phyloP scores from a whole-genome alignment of 1,140 invertebrate species.

The Zaprionus lachaisei region DNA sequence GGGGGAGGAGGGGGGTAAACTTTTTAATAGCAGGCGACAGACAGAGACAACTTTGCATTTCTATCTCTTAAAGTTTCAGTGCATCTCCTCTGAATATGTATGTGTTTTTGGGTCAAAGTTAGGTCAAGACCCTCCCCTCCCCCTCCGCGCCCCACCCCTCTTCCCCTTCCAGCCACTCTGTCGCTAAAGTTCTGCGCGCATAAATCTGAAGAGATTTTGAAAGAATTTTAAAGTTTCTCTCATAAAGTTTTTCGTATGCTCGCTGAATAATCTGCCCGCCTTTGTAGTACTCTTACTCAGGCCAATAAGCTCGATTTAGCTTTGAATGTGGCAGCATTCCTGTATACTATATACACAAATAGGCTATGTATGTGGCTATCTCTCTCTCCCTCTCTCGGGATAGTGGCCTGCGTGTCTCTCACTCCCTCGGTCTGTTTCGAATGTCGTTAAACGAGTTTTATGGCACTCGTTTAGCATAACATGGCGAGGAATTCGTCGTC shows the following conservation, averaged over 20 bases:
- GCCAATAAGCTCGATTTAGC: conserved; percentile 6
- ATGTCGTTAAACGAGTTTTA: conserved; percentile 1
- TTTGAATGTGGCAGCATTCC: background rate
- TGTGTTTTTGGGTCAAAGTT: conserved; percentile 4
- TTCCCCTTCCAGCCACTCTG: background rate
- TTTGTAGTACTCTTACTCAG: background rate
- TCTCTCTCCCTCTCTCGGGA: background rate
- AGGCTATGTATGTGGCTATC: background rate
- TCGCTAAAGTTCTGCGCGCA: conserved; percentile 1
- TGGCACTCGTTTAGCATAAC: conserved; percentile 5
- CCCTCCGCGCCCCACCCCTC: too few species aligned
- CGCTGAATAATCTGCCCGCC: background rate
- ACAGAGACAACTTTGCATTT: conserved; percentile 1
- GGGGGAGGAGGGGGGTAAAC: background rate
- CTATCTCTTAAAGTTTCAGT: conserved; percentile 3
- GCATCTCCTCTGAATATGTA: conserved; percentile 1
- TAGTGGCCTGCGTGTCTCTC: too few species aligned
- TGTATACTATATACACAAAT: background rate
- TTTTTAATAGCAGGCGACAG: conserved; percentile 2
- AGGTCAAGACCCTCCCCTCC: background rate
- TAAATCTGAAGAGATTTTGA: conserved; percentile 7
- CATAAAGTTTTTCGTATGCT: background rate
- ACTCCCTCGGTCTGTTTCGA: background rate
- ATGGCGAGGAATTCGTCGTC: background rate
- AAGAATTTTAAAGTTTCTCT: conserved; percentile 1